Evolutionary conservation across 2,888 invertebrate genomes (phyloP), one percentile per base, ranked within the genome.

Genomic region (Timema podura): DNA sequence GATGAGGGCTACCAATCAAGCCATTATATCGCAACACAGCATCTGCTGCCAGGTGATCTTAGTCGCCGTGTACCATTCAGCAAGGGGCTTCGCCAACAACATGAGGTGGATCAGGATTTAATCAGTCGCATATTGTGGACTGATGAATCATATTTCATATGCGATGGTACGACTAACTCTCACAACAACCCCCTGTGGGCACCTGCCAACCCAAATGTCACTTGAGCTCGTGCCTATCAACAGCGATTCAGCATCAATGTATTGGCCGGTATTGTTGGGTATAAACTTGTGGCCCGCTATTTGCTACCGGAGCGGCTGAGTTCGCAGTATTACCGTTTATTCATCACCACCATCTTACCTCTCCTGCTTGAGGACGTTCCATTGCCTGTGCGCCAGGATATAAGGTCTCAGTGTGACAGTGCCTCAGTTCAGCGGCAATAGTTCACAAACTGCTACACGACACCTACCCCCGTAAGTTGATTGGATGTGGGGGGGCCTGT

Each of bases 121-220:
- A 30, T 30, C 30, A 30, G 30, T 30, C 30, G 30, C 30, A 30
- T 3, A 30, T 3, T 30, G 30, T 30, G 30, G 30, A 30, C 30
- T 2, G 30, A 30, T 30, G 3, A 30, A 30, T 1, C 30, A 3
- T 30, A 3, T 30, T 30, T 30, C 30, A 1, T 3, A 30, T 30
- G 30, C 30, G 30, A 30, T 30, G 30, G 30, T 30, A 30, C 3
- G 1, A 30, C 30, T 30, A 30, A 30, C 30, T 30, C 30, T 30
- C 15, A 49, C 51, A 49, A 49, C 51, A 49, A 49, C 51, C 51
- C 1, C 51, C 3, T 49, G 11, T 49, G 51, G 51, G n/a, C 51
- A 49, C 51, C 51, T 49, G 51, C n/a, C 11, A 49, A 49, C 30
- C 57, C 57, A 15, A 57, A 57, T n/a, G 57, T 30, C 57, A 30